Evolutionary conservation across 23 tunicate genomes (phyloP).

Genomic region (Pegea sp.): DNA sequence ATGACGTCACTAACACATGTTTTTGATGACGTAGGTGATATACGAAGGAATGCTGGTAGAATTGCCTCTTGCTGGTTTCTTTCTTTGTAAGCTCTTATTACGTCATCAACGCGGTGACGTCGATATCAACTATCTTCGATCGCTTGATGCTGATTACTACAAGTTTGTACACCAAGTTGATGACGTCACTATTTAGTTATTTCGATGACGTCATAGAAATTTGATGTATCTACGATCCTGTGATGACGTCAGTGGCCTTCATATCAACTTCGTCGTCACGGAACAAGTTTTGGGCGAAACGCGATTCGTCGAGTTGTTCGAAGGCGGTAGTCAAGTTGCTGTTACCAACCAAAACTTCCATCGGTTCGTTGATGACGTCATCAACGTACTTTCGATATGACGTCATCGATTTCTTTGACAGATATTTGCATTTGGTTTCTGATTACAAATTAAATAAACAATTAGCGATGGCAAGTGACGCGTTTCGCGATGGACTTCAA

Average conservation of each 20-base stretch:
- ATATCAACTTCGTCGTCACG: slow-evolving; percentile 60
- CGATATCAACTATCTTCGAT: slow-evolving; percentile 74
- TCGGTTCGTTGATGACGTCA: neutral
- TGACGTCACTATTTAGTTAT: neutral
- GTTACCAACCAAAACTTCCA: slow-evolving; percentile 27
- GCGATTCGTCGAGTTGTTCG: slow-evolving; percentile 34
- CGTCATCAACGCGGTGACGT: slow-evolving; percentile 32
- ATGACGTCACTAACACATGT: neutral
- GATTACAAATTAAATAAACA: slow-evolving; percentile 70
- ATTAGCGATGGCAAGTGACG: slow-evolving; percentile 33
- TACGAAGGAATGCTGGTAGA: slow-evolving; percentile 82
- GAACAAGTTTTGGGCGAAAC: slow-evolving; percentile 62
- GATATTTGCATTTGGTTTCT: slow-evolving; percentile 61
- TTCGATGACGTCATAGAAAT: slow-evolving; percentile 20
- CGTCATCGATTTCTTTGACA: neutral
- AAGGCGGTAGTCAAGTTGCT: slow-evolving; percentile 25
- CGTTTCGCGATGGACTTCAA: slow-evolving; percentile 35
- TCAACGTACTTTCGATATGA: neutral
- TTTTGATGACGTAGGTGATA: slow-evolving; percentile 13
- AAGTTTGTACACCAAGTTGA: slow-evolving; percentile 11
- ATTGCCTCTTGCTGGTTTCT: slow-evolving; percentile 69
- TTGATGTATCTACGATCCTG: slow-evolving; percentile 41
- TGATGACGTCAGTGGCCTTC: slow-evolving; percentile 54
- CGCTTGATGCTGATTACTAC: slow-evolving; percentile 79
- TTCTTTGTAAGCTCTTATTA: slow-evolving; percentile 42